Conservation (phyloP, 1,140 invertebrate species). For the Anastrepha ludens region DNA sequence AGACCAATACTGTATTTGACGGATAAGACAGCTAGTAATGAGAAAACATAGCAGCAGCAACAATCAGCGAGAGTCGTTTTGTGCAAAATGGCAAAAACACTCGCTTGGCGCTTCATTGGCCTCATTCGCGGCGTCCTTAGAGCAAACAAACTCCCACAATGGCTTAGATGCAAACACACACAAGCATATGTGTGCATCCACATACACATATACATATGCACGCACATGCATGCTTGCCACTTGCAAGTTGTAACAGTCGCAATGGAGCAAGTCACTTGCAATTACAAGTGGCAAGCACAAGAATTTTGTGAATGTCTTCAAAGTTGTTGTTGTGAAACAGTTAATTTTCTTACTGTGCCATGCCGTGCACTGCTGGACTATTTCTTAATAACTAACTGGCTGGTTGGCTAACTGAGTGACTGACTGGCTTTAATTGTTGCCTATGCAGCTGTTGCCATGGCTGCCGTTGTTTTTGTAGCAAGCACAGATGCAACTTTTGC, state of each 20-base stretch:
- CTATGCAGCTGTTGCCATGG: not conserved
- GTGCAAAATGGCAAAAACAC: not conserved
- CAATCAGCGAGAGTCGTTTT: not conserved
- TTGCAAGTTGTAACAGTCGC: not conserved
- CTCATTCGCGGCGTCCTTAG: not conserved
- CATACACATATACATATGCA: too few species aligned
- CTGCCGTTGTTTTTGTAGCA: not conserved
- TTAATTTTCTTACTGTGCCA: not conserved
- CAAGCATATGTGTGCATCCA: not conserved
- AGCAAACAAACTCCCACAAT: slow-evolving; percentile 1
- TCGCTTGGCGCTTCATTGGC: slow-evolving; percentile 12
- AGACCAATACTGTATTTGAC: not conserved
- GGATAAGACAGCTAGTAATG: not conserved
- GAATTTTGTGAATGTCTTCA: not conserved
- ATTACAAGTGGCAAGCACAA: slow-evolving; percentile 26
- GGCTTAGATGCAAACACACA: not conserved
- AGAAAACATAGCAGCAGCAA: not conserved
- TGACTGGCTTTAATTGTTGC: slow-evolving; percentile 26
- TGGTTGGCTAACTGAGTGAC: not conserved
- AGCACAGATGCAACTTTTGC: slow-evolving; percentile 22
- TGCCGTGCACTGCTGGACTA: not conserved
- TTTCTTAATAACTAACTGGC: not conserved
- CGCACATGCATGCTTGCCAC: not conserved
- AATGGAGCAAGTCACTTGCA: not conserved
- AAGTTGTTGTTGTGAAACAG: not conserved